These are phyloP conservation scores for Botia kubotai DNA, from an alignment of 2,797 vertebrate genomes.

Conservation along the genomic window DNA sequence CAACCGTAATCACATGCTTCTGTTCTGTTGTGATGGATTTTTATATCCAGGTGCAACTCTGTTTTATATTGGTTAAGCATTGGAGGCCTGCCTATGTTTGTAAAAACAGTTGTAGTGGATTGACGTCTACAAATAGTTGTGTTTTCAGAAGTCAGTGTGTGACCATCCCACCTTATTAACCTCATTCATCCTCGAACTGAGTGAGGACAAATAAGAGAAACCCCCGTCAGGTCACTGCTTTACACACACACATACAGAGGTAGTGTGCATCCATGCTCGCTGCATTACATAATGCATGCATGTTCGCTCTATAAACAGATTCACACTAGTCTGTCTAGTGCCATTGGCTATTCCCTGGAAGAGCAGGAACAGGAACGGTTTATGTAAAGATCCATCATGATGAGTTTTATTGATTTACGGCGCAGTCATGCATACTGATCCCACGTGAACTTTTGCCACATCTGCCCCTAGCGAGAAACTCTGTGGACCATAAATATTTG, in stretches of 20 bases:
- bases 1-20: neutral
- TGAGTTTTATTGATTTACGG: constrained; percentile 12
- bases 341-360: neutral
- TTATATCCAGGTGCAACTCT: constrained; percentile 8
- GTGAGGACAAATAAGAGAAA: constrained; percentile 31
- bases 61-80: neutral
- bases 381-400: constrained; percentile 9
- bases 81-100: neutral
- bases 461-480: neutral
- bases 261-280: constrained; percentile 1
- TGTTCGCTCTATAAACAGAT: neutral
- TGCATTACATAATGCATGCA: too few relatives aligned
- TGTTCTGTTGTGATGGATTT: constrained; percentile 1
- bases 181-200: constrained; percentile 40
- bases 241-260: constrained; percentile 35
- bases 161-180: constrained; percentile 46
- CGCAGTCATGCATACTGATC: constrained; percentile 18
- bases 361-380: neutral
- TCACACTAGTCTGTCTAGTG: neutral
- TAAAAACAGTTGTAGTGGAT: neutral
- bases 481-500: neutral
- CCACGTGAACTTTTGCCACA: neutral
- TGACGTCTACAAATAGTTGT: neutral
- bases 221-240: constrained; percentile 33
- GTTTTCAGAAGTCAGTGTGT: constrained; percentile 21